These are phyloP conservation scores for Cydia fagiglandana DNA, from an alignment of 1,140 invertebrate genomes.

Conservation along the genomic window DNA sequence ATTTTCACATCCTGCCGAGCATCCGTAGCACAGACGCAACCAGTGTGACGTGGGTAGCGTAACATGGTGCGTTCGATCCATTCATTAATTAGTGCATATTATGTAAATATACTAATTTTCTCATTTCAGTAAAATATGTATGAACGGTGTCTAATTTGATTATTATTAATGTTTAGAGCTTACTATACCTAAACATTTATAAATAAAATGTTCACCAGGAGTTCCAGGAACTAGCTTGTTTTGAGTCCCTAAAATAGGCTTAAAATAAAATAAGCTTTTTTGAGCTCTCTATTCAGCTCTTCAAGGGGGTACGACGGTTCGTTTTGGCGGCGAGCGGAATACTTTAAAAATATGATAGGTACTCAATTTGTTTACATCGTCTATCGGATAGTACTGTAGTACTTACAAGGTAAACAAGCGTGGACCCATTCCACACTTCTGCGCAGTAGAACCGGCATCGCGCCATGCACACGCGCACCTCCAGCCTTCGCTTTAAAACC, in stretches of 20 bases:
- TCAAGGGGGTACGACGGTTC: too few relatives aligned
- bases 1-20: slow-evolving; percentile 1
- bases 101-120: not conserved
- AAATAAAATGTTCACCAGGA: too few relatives aligned
- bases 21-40: slow-evolving; percentile 3
- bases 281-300: too few relatives aligned
- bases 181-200: too few relatives aligned
- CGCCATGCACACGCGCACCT: not conserved
- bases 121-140: too few relatives aligned
- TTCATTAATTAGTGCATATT: not conserved
- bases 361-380: not conserved
- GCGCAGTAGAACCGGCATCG: not conserved
- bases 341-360: too few relatives aligned
- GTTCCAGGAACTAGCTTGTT: too few relatives aligned
- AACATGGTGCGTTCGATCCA: not conserved
- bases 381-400: not conserved
- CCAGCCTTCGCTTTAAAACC: not conserved
- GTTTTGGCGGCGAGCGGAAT: too few relatives aligned
- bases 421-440: not conserved
- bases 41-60: not conserved
- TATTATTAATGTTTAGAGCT: too few relatives aligned
- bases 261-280: too few relatives aligned
- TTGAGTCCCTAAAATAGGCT: too few relatives aligned
- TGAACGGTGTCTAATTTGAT: too few relatives aligned
- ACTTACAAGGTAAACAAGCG: not conserved